Evolutionary conservation across 2,888 invertebrate genomes (phyloP).

Genomic region (Bhutanitis thaidina): DNA sequence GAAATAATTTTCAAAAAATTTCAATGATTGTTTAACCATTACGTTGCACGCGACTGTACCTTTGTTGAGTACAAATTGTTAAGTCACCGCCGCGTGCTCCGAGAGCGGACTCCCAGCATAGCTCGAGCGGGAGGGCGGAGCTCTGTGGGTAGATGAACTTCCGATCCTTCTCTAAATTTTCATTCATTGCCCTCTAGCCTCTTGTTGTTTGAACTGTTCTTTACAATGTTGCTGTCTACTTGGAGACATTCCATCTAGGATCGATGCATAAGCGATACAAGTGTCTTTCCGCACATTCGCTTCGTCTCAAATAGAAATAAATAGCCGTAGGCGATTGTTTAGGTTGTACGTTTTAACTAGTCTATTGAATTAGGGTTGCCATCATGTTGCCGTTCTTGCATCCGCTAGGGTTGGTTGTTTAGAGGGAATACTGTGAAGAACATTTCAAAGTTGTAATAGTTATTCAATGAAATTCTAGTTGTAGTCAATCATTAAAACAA

Average conservation of each 20-base stretch:
- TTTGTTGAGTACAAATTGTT: not conserved
- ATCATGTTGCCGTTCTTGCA: not conserved
- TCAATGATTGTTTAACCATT: too few relatives aligned
- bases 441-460: slow-evolving; percentile 40
- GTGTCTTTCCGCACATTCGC: slow-evolving; percentile 13
- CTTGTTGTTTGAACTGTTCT: slow-evolving; percentile 31
- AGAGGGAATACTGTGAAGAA: slow-evolving; percentile 32
- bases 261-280: slow-evolving; percentile 3
- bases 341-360: slow-evolving; percentile 7
- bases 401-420: slow-evolving; percentile 18
- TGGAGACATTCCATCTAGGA: slow-evolving; percentile 33
- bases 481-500: slow-evolving; percentile 57
- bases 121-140: slow-evolving; percentile 43
- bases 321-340: slow-evolving; percentile 11
- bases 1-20: too few relatives aligned
- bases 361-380: slow-evolving; percentile 6
- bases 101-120: too few relatives aligned
- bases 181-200: slow-evolving; percentile 25
- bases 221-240: slow-evolving; percentile 28
- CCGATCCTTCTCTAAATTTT: slow-evolving; percentile 22
- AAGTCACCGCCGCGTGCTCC: not conserved
- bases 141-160: slow-evolving; percentile 33
- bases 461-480: slow-evolving; percentile 58
- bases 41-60: not conserved
- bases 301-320: slow-evolving; percentile 7